A percentile compares a stretch with the other conserved stretches of the same genome.
Conservation (phyloP, 2,797 vertebrate species). For the Toxotes lorentzi region DNA sequence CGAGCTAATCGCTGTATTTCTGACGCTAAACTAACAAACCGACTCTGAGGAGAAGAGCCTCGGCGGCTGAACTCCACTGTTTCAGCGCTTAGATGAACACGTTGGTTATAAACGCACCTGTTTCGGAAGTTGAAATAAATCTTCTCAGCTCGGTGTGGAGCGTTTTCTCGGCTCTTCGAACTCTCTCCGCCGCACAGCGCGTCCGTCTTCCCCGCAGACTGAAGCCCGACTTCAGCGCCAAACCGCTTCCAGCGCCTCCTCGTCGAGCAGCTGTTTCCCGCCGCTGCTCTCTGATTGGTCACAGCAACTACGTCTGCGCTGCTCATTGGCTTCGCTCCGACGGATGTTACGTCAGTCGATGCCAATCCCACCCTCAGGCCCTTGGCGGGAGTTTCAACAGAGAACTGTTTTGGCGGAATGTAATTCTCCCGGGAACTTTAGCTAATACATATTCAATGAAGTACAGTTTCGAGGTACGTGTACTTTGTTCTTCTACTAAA, state of each 20-base stretch:
- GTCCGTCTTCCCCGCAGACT: not conserved
- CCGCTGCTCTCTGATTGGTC: constrained; percentile 66
- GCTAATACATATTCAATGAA: too few species aligned
- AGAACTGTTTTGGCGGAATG: constrained; percentile 63
- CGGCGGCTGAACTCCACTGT: not conserved
- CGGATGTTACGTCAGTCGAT: constrained; percentile 37
- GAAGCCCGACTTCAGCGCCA: constrained; percentile 54
- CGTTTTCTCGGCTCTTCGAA: not conserved
- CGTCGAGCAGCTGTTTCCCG: constrained; percentile 52
- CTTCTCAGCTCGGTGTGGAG: fast-evolving
- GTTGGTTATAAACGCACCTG: not conserved
- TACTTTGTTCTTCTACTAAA: too few species aligned
- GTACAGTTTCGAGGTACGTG: too few species aligned
- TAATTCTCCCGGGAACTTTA: constrained; percentile 65
- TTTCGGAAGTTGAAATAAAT: fast-evolving
- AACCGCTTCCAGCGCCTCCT: constrained; percentile 9
- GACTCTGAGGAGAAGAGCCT: fast-evolving
- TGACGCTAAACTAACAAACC: not conserved
- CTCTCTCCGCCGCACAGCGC: fast-evolving
- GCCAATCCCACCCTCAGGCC: fast-evolving
- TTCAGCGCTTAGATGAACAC: not conserved
- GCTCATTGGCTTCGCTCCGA: constrained; percentile 54
- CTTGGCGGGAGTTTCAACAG: constrained; percentile 68
- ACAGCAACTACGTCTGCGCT: fast-evolving
- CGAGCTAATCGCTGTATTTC: fast-evolving